Evolutionary conservation across 2,797 vertebrate genomes (phyloP), one percentile per base, ranked within the genome.

Genomic region (Ambastaia sidthimunki): DNA sequence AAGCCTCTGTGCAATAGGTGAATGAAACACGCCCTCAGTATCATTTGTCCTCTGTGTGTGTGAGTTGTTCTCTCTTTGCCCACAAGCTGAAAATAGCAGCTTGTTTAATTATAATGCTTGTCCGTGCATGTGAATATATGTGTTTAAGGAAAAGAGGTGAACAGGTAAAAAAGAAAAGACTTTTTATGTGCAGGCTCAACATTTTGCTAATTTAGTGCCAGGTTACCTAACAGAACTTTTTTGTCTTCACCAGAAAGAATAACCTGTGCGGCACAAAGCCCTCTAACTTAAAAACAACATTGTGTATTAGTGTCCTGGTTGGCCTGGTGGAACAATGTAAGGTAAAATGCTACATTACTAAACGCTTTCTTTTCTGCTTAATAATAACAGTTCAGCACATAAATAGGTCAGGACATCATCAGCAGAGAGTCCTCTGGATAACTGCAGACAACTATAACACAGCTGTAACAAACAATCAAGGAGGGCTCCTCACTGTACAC

Each of bases 401-500:
- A 70, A 72, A 66, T 55, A 80, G 70, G 66, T 66, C 16, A 73
- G 34, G 50, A 65, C 9, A 9, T 72, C 76, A 83, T 72, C 85
- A 52, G 21, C 63, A 41, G 5, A 73, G 37, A 25, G 19, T 71
- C 19, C n/a, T 50, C 57, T 48, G 41, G 55, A 70, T 70, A 62
- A 50, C 25, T 50, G 65, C 37, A 48, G 6, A 19, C 21, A 25
- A 59, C 75, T 69, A 52, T 19, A 25, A 71, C 77, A 78, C 52
- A 50, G 10, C 78, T 66, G 77, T 57, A 16, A 75, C 54, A 47
- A 3, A 48, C n/a, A 25, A 25, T 28, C 48, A 55, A 69, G 9
- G 28, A 41, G 37, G 12, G 34, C 18, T 48, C 25, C 21, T 52
- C 37, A 18, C 73, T 54, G 47, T 16, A 37, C 7, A 21, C 57